A percentile compares a stretch with the other conserved stretches of the same genome.
Conservation (phyloP, 2,797 vertebrate species). For the Myripristis murdjan region DNA sequence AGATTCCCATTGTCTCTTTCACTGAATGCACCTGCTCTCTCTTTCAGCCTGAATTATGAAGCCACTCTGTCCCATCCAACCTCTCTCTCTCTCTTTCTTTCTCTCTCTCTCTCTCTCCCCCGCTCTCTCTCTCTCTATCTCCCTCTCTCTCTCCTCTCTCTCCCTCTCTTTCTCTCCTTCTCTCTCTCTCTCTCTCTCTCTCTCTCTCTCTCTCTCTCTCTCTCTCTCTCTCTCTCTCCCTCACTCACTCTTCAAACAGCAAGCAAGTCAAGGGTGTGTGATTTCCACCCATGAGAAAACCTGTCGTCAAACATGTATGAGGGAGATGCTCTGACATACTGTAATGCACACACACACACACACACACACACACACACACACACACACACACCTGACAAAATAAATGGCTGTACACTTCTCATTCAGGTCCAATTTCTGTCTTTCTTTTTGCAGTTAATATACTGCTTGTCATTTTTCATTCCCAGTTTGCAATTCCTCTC, state of each 20-base stretch:
- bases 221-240: neutral
- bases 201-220: neutral
- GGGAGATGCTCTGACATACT: conserved; percentile 7
- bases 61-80: neutral
- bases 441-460: neutral
- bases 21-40: neutral
- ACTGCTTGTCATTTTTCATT: neutral
- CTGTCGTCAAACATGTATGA: conserved; percentile 18
- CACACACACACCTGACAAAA: neutral
- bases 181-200: neutral
- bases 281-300: conserved; percentile 2
- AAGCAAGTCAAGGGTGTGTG: neutral
- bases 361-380: neutral
- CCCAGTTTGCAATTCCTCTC: neutral
- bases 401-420: neutral
- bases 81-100: neutral
- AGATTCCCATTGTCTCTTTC: conserved; percentile 4
- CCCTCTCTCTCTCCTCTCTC: too few relatives aligned
- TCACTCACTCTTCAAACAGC: neutral
- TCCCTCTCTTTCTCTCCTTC: neutral
- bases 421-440: neutral
- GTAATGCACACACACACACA: neutral
- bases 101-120: neutral
- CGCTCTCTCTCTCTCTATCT: neutral
- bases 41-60: neutral